Percentiles rank a stretch among this genome's conserved stretches.
These are phyloP conservation scores for Hirtodrosophila confusa DNA, from an alignment of 2,888 invertebrate genomes.

Conservation along the genomic window DNA sequence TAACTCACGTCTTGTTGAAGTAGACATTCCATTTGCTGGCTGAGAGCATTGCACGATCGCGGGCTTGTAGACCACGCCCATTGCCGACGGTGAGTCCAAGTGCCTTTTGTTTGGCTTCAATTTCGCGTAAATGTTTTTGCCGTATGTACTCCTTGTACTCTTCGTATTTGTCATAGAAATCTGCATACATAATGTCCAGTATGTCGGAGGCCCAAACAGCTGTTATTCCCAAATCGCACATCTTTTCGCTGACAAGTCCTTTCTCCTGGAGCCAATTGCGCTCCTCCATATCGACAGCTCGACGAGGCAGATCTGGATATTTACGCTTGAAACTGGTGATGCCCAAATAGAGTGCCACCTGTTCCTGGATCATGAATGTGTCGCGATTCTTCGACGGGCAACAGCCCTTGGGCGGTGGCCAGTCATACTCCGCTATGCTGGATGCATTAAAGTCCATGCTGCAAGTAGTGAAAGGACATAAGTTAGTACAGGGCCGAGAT, in stretches of 20 bases:
- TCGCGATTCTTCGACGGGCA: slow-evolving; percentile 87
- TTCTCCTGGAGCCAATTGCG: slow-evolving; percentile 93
- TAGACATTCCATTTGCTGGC: slow-evolving; percentile 95
- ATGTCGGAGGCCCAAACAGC: slow-evolving; percentile 97
- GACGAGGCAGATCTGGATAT: slow-evolving; percentile 93
- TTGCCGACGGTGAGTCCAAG: slow-evolving; percentile 82
- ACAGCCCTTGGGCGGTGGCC: slow-evolving; percentile 88
- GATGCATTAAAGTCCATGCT: slow-evolving; percentile 90
- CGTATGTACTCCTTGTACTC: slow-evolving; percentile 89
- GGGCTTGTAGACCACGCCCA: slow-evolving; percentile 86
- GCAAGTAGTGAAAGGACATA: background rate
- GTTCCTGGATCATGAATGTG: slow-evolving; percentile 97
- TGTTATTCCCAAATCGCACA: slow-evolving; percentile 96
- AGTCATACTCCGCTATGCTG: slow-evolving; percentile 96
- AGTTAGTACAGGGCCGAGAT: too few species aligned
- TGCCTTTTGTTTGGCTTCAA: slow-evolving; percentile 88
- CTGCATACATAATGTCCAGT: slow-evolving; percentile 96
- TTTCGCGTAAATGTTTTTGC: slow-evolving; percentile 88
- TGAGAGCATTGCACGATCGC: slow-evolving; percentile 92
- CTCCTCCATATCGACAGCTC: slow-evolving; percentile 95
- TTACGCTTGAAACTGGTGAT: slow-evolving; percentile 98
- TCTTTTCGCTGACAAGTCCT: slow-evolving; percentile 93
- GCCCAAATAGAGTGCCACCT: slow-evolving; percentile 96
- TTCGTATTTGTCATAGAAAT: slow-evolving; percentile 97
- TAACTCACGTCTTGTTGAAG: slow-evolving; percentile 88